Base-by-base conservation (phyloP, 2,113 vertebrate genomes). In the Fulmarus glacialis region DNA sequence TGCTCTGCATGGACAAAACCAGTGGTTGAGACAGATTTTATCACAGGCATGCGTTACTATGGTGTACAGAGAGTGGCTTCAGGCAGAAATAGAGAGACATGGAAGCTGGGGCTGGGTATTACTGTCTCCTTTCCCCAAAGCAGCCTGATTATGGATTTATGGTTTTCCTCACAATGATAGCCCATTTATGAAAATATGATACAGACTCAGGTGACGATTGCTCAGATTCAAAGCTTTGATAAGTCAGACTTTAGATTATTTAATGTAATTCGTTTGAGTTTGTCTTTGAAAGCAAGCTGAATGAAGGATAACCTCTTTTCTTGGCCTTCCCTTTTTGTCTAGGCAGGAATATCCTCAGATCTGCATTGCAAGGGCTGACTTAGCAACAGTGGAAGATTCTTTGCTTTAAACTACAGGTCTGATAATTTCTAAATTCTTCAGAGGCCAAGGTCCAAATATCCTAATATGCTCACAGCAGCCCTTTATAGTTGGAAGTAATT, bases 1-100 rank as follows among this genome's bases (percentile, higher is more conserved):
- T 99, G 98, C 99, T 99, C 99, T 99, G 98, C 40, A 84, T 40
- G 74, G 52, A 91, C 58, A 97, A 82, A 78, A 68, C 19, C 14
- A 72, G 23, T 1, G 2, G 29, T 0, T 50, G 45, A 95, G 43
- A 79, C 29, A 59, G 50, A 43, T 47, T 85, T 95, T 74, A 70
- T 58, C 38, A 50, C 36, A 48, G 36, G 20, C 18, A 13, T 2
- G 2, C 48, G 21, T 18, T 42, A n/a, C 8, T 66, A 1, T 24
- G 34, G 18, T 59, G 29, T 72, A 47, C 12, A 82, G 36, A 53
- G 53, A 40, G 24, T 34, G 21, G 19, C 34, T 92, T 66, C 1
- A 4, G 38, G 11, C 62, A 87, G 32, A 84, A 71, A 60, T 3
- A 66, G 26, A 36, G 15, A 89, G 19, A 47, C 5, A 36, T 5